Evolutionary conservation across 2,113 vertebrate species (phyloP).

Genomic region (Argyrosomus japonicus): DNA sequence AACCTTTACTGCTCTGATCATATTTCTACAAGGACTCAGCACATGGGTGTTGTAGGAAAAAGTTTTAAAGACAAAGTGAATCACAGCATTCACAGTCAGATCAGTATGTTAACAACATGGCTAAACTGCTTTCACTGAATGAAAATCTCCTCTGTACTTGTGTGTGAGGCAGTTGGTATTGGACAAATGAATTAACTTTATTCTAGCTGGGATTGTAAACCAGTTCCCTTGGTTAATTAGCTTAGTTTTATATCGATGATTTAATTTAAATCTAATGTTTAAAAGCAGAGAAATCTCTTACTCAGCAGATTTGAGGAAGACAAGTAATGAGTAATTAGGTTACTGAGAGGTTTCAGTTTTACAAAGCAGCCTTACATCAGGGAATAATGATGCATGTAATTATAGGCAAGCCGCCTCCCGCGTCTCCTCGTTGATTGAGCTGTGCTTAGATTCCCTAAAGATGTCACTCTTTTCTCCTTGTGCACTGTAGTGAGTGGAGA

Average conservation of each 20-base stretch:
- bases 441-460: slow-evolving; percentile 49
- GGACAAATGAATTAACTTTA: background rate
- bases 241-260: no score
- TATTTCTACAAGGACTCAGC: background rate
- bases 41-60: no score
- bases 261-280: background rate
- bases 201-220: background rate
- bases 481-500: background rate
- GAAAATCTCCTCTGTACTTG: background rate
- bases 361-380: slow-evolving; percentile 43
- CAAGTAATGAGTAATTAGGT: slow-evolving; percentile 36
- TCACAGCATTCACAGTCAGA: background rate
- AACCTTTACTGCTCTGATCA: background rate
- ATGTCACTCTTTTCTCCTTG: slow-evolving; percentile 42
- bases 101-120: background rate
- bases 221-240: background rate
- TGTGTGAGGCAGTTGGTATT: background rate
- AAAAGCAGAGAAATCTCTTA: background rate
- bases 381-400: slow-evolving; percentile 67
- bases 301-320: slow-evolving; percentile 25
- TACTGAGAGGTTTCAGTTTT: slow-evolving; percentile 43
- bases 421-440: slow-evolving; percentile 58
- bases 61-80: background rate
- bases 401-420: slow-evolving; percentile 32
- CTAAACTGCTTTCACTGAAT: background rate